Evolutionary conservation across 2,113 vertebrate genomes (phyloP).

Genomic region (Pontoporia blainvillei): DNA sequence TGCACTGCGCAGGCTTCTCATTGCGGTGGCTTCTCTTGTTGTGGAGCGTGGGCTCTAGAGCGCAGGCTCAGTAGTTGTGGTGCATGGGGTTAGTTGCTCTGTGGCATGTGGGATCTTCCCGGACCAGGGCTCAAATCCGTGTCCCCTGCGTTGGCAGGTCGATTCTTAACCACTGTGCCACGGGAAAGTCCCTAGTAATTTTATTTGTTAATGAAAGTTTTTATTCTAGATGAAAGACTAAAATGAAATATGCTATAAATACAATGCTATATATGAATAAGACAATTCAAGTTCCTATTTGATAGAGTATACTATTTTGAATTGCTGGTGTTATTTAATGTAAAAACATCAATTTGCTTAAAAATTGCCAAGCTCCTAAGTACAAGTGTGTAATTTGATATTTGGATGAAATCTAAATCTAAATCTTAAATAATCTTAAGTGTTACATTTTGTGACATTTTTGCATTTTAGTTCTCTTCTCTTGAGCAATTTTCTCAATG

Average conservation of each 20-base stretch:
- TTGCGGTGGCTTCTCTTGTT: no score
- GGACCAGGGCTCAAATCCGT: no score
- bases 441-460: conserved; percentile 15
- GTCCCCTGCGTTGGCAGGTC: no score
- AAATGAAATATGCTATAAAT: conserved; percentile 38
- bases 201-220: conserved; percentile 33
- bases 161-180: no score
- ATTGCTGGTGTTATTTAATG: conserved; percentile 24
- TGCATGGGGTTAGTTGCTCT: no score
- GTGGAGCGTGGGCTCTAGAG: no score
- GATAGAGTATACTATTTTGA: conserved; percentile 19
- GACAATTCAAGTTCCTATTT: conserved; percentile 16
- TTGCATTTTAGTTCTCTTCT: neutral
- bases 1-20: no score
- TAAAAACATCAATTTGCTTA: conserved; percentile 10
- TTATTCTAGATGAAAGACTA: neutral
- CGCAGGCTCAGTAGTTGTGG: no score
- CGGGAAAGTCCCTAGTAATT: neutral
- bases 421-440: neutral
- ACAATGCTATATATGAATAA: neutral
- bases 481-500: neutral
- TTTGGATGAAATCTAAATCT: conserved; percentile 27
- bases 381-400: neutral
- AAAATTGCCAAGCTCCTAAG: neutral
- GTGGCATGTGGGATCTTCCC: no score